These are phyloP conservation scores for Drosophila macrospina DNA, from an alignment of 2,888 invertebrate genomes.

Conservation along the genomic window DNA sequence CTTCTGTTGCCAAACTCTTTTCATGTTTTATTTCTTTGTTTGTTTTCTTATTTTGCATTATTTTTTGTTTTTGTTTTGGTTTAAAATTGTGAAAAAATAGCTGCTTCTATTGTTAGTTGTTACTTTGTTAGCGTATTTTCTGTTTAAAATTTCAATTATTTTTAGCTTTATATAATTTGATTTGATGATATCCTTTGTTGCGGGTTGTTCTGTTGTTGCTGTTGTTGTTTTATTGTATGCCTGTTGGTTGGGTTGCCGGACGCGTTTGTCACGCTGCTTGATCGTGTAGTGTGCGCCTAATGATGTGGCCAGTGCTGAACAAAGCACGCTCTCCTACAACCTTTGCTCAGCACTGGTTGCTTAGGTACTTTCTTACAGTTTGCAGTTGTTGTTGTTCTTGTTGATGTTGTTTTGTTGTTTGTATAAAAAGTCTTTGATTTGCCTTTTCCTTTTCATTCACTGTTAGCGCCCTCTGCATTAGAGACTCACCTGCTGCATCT, in stretches of 20 bases:
- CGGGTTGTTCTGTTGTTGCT: constrained; percentile 34
- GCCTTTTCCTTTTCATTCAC: constrained; percentile 53
- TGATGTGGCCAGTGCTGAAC: constrained; percentile 42
- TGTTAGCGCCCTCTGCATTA: constrained; percentile 82
- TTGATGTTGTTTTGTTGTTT: constrained; percentile 50
- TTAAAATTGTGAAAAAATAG: constrained; percentile 79
- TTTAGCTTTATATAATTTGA: constrained; percentile 70
- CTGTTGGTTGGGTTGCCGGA: constrained; percentile 17
- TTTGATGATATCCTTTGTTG: constrained; percentile 64
- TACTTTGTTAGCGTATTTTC: constrained; percentile 45
- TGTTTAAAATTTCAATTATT: constrained; percentile 65
- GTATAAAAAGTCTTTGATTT: constrained; percentile 79
- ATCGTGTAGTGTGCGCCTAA: constrained; percentile 58
- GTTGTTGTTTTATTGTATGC: constrained; percentile 20
- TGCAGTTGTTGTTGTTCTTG: constrained; percentile 49
- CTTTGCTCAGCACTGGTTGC: constrained; percentile 43
- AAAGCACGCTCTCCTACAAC: neutral
- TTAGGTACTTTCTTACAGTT: constrained; percentile 53
- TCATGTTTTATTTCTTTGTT: constrained; percentile 17
- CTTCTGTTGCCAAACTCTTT: constrained; percentile 31
- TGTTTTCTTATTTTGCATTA: neutral
- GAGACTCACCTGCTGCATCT: constrained; percentile 96
- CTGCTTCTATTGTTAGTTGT: constrained; percentile 74
- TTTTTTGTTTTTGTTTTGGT: constrained; percentile 33
- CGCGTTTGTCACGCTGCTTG: constrained; percentile 19